Conservation (phyloP, 2,113 vertebrate genomes). For the Sardina pilchardus region DNA sequence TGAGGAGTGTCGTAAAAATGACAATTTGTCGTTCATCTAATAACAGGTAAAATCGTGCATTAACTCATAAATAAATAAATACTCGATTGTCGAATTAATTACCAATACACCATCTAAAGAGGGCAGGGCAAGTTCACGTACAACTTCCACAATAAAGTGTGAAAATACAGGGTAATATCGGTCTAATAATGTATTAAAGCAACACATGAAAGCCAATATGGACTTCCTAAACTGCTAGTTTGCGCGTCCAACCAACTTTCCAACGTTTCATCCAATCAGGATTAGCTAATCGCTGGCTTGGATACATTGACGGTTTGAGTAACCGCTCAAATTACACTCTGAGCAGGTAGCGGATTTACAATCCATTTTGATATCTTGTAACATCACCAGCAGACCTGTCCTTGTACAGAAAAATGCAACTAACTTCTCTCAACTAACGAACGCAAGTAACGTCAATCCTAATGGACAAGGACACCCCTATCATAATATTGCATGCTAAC, state of each 20-base stretch:
- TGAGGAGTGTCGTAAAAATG: neutral
- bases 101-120: neutral
- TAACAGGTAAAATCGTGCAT: neutral
- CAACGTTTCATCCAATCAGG: neutral
- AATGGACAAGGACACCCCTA: too few species aligned
- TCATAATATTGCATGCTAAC: too few species aligned
- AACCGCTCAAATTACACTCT: neutral
- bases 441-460: neutral
- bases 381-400: neutral
- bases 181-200: neutral
- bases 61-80: neutral
- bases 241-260: neutral
- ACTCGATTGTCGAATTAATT: neutral
- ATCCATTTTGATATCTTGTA: conserved; percentile 8
- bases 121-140: neutral
- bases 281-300: conserved; percentile 6
- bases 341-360: neutral
- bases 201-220: neutral
- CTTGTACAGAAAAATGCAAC: neutral
- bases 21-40: neutral
- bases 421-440: neutral
- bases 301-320: neutral
- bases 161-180: neutral
- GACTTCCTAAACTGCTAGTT: neutral
- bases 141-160: neutral